Base-by-base conservation (phyloP, 2,113 vertebrate species). In the Tamias sibiricus region DNA sequence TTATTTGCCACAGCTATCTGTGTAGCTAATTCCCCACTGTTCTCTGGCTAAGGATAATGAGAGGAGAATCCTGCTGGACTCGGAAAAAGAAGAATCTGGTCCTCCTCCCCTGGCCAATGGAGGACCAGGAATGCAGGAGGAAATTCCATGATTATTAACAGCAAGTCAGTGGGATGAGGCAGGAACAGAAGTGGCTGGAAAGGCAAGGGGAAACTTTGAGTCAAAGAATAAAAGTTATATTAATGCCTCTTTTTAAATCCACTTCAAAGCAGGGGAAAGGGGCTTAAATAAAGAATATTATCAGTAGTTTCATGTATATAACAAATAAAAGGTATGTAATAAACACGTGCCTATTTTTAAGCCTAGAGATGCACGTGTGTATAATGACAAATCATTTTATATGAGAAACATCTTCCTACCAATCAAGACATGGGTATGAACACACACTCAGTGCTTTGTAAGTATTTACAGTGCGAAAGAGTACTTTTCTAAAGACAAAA, bases 321-420 rank as follows among this genome's bases (percentile, higher is more conserved):
- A 89, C 1, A 95, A 32, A 91, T 6, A 44, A 96, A 91, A 96
- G 69, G 13, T 84, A 6, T 91, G 26, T 71, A n/a, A 71, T 35
- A 42, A 96, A 94, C 40, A 74, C 16, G 77, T 64, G 17, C n/a
- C 37, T 37, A 72, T 76, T 84, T 79, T 75, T 79, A 88, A 86
- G 28, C 49, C 52, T 0, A 44, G 6, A 94, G 9, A 64, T 42
- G 6, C 76, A 42, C 0, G 0, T 47, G 62, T 64, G 8, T 37
- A 10, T 71, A 77, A 92, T 66, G 37, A 71, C 35, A 94, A 80
- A 83, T 75, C 4, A 64, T 88, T 94, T 49, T 92, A 47, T 86
- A 93, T 87, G 75, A 80, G 30, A n/a, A 91, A 3, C n/a, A 86
- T 40, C 76, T 91, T 89, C 26, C 28, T 49, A 82, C 8, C 47